These are phyloP conservation scores for Calliphora vomitoria DNA, from an alignment of 2,888 invertebrate genomes.

Conservation along the genomic window DNA sequence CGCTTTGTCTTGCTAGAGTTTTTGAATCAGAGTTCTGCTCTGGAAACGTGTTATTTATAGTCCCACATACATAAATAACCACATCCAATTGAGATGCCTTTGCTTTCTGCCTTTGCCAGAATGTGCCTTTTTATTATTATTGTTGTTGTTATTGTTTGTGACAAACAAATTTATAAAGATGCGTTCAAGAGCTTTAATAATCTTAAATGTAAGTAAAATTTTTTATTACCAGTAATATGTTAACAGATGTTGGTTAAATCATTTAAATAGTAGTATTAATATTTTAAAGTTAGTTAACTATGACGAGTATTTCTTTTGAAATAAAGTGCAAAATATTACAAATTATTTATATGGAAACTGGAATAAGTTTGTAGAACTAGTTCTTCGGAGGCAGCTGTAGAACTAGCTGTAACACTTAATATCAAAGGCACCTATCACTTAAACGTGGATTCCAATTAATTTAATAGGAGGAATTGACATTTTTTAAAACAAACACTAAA, in stretches of 20 bases:
- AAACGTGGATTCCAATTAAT: too few relatives aligned
- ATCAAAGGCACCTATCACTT: too few relatives aligned
- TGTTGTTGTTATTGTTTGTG: slow-evolving; percentile 50
- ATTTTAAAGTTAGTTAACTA: background rate
- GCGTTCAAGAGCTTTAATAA: slow-evolving; percentile 68
- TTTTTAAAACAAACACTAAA: too few relatives aligned
- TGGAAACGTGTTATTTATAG: slow-evolving; percentile 65
- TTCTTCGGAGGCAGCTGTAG: too few relatives aligned
- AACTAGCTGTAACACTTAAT: too few relatives aligned
- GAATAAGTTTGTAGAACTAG: too few relatives aligned
- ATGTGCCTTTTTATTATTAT: slow-evolving; percentile 69
- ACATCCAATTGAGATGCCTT: slow-evolving; percentile 70
- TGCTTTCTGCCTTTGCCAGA: slow-evolving; percentile 74
- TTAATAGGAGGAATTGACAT: too few relatives aligned
- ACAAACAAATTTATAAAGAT: slow-evolving; percentile 63
- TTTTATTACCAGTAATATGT: background rate
- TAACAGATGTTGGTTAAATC: too few relatives aligned
- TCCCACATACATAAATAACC: slow-evolving; percentile 55
- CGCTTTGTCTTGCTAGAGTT: slow-evolving; percentile 16
- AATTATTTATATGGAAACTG: too few relatives aligned
- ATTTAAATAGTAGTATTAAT: too few relatives aligned
- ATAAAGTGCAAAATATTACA: too few relatives aligned
- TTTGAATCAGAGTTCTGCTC: slow-evolving; percentile 71
- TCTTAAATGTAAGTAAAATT: slow-evolving; percentile 66
- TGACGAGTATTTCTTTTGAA: too few relatives aligned